Evolutionary conservation across 2,888 invertebrate genomes (phyloP), one percentile per base, ranked within the genome.

Genomic region (Apoderus coryli): DNA sequence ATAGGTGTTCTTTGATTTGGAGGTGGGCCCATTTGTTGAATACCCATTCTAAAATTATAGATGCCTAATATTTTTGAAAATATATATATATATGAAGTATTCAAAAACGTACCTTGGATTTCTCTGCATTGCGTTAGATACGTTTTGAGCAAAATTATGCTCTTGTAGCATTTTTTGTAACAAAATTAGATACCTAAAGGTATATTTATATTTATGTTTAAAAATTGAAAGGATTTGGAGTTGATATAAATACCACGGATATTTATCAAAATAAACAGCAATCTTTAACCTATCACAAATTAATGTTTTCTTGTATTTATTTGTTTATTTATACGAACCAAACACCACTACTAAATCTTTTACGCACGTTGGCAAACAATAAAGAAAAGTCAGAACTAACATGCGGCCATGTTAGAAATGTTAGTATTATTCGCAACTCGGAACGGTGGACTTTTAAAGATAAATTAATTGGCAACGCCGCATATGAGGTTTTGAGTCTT

Each of bases 331-430:
- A n/a, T 41, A 49, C 52, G 44, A 49, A 54, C 54, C 56, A 60
- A 59, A 59, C 64, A 62, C 61, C 61, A 59, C 57, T 60, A 58
- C 59, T 61, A 58, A 52, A 56, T 56, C 55, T 52, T 53, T 51
- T 48, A 53, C 55, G 52, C 59, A 48, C 58, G 60, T 74, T 75
- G 76, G 74, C 75, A 68, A 76, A 76, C 75, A 76, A 72, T 74
- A 76, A 76, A 76, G 75, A 76, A 74, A 74, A 74, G 65, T 56
- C 64, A 27, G 64, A 67, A 72, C 72, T 76, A 77, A 76, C 77
- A 76, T 76, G 78, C 78, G 76, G 78, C 79, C 78, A 79, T 78
- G 76, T 76, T 79, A 74, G 61, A 48, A 45, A 32, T 23, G 31
- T 35, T n/a, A 19, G 19, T n/a, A n/a, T n/a, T n/a, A n/a, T n/a